These are phyloP conservation scores for Apteryx owenii DNA, from an alignment of 2,113 vertebrate genomes.

Conservation along the genomic window DNA sequence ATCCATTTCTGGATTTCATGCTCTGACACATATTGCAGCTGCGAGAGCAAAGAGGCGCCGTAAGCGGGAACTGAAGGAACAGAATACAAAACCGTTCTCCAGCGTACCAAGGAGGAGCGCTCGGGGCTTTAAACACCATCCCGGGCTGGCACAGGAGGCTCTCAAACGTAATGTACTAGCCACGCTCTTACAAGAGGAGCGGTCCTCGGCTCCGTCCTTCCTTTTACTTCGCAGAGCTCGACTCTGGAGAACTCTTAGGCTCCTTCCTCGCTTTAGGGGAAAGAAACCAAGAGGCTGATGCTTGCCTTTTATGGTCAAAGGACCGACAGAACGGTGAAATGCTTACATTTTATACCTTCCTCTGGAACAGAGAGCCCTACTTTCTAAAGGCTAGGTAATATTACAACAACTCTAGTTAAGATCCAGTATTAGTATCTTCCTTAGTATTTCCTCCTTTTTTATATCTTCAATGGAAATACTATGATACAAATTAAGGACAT, in stretches of 20 bases:
- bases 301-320: not conserved
- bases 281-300: accelerated
- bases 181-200: not conserved
- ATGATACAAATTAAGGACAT: not conserved
- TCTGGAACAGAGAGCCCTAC: not conserved
- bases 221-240: not conserved
- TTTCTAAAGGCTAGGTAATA: not conserved
- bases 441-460: too few relatives aligned
- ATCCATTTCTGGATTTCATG: not conserved
- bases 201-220: not conserved
- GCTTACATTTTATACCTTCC: not conserved
- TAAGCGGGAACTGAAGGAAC: not conserved
- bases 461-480: not conserved
- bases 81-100: not conserved
- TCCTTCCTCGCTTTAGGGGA: not conserved
- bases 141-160: not conserved
- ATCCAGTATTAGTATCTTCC: too few relatives aligned
- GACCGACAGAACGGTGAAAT: not conserved
- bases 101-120: not conserved
- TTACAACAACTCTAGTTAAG: not conserved
- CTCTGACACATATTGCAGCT: not conserved
- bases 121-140: not conserved
- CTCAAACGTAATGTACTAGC: not conserved
- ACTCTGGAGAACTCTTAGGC: not conserved
- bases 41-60: not conserved